Evolutionary conservation across 2,113 vertebrate genomes (phyloP), one percentile per base, ranked within the genome.

Genomic region (Takifugu bimaculatus): DNA sequence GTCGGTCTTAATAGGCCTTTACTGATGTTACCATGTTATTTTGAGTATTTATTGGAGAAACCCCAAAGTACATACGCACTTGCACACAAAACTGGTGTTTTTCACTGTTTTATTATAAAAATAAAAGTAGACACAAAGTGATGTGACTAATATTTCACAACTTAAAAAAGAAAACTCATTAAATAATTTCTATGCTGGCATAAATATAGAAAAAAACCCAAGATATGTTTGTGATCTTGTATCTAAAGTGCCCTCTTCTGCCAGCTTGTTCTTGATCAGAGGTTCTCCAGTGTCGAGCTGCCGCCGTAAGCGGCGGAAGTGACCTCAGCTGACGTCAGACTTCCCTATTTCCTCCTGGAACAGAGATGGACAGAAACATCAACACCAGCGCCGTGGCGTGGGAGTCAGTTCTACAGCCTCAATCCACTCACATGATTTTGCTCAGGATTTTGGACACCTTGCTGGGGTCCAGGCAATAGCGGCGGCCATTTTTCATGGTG

Each of bases 381-480:
- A 39, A 39, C 35, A 39, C 35, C 35, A 39, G 35, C 35, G 9
- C 35, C 11, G 35, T 39, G 35, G 35, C 2, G 7, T 6, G 35
- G 1, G 35, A 10, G 29, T 6, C 29, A 6, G 29, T 32, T 32
- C 29, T 6, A 32, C 29, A 3, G 9, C 35, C 9, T 39, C 7
- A 6, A 39, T 26, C 20, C 49, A 83, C 88, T 89, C 20, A 88
- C 88, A 76, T 32, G 26, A 90, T 27, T 0, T 1, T 32, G 27
- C 1, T 1, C 47, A 90, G 4, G 5, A 84, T 56, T 44, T 83
- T 50, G 1, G 11, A 0, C 2, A 3, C 44, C 35, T 54, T 0
- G 0, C 54, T 13, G 1, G 80, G 83, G 57, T 87, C 42, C 78
- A 90, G 57, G 67, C 89, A 90, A 28, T 57, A 88, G 39, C 78